Evolutionary conservation across 2,888 invertebrate genomes (phyloP).

Genomic region (Lycia hirtaria): DNA sequence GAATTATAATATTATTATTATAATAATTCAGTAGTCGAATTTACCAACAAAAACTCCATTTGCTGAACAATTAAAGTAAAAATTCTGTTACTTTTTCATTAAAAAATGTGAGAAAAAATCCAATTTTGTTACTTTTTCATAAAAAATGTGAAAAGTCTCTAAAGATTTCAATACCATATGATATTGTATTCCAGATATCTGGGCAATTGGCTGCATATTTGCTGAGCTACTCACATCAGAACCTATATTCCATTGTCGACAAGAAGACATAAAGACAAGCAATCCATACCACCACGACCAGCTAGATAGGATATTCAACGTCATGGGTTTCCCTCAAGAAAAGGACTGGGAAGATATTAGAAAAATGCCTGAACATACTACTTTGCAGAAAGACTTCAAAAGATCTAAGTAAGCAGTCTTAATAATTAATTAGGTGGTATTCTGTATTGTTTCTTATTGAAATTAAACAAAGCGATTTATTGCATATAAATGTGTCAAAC

Average conservation of each 20-base stretch:
- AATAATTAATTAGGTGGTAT: too few species aligned
- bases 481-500: too few species aligned
- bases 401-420: constrained; percentile 93
- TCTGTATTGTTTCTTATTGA: background rate
- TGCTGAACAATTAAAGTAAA: too few species aligned
- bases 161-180: background rate
- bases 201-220: constrained; percentile 99
- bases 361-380: constrained; percentile 99
- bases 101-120: background rate
- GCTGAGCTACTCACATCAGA: constrained; percentile 99
- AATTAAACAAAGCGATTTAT: too few species aligned
- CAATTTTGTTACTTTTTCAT: too few species aligned
- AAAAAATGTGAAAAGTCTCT: background rate
- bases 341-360: constrained; percentile 99
- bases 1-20: too few species aligned
- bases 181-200: constrained; percentile 90
- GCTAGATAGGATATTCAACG: constrained; percentile 98
- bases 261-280: constrained; percentile 99
- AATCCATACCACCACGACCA: constrained; percentile 99
- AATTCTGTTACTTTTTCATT: background rate
- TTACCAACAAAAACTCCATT: too few species aligned
- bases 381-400: constrained; percentile 97
- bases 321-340: constrained; percentile 99
- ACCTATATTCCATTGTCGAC: constrained; percentile 99
- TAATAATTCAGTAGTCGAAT: too few species aligned